Conservation (phyloP, 1,140 invertebrate species). For the Trichonephila clavipes region DNA sequence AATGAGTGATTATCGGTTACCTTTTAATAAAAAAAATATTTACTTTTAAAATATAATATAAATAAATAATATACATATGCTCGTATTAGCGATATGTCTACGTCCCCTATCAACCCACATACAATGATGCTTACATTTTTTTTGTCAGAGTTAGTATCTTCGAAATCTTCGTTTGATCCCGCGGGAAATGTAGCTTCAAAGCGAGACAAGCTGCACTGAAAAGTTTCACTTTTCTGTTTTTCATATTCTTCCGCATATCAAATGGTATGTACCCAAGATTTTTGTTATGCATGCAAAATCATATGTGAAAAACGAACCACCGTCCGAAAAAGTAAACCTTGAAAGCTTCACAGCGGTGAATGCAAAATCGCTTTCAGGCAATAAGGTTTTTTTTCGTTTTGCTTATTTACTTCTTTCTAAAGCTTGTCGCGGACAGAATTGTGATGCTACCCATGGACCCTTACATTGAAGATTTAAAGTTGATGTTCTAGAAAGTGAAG, state of each 20-base stretch:
- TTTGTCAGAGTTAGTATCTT: conserved; percentile 27
- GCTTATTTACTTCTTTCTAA: conserved; percentile 37
- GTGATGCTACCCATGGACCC: conserved; percentile 24
- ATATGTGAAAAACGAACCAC: conserved; percentile 73
- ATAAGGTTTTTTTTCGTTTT: conserved; percentile 52
- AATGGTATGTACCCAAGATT: conserved; percentile 37
- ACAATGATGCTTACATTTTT: conserved; percentile 4
- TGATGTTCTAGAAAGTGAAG: conserved; percentile 41
- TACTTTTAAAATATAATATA: background rate
- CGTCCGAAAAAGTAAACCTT: conserved; percentile 63
- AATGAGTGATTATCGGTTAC: too few species aligned
- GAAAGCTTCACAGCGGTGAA: conserved; percentile 52
- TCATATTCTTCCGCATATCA: conserved; percentile 57
- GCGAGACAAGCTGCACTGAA: conserved; percentile 16
- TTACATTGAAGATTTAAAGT: conserved; percentile 53
- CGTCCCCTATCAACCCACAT: background rate
- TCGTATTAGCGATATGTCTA: conserved; percentile 12
- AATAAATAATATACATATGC: background rate
- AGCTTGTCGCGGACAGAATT: conserved; percentile 52
- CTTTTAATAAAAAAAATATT: background rate
- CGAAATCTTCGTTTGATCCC: conserved; percentile 24
- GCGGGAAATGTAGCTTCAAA: conserved; percentile 47
- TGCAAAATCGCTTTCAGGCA: conserved; percentile 61
- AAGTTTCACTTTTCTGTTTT: conserved; percentile 65
- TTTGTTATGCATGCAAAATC: conserved; percentile 75